Percentiles rank a stretch among this genome's conserved stretches.
Conservation (phyloP, 2,113 vertebrate genomes). For the Leptocoma aspasia region DNA sequence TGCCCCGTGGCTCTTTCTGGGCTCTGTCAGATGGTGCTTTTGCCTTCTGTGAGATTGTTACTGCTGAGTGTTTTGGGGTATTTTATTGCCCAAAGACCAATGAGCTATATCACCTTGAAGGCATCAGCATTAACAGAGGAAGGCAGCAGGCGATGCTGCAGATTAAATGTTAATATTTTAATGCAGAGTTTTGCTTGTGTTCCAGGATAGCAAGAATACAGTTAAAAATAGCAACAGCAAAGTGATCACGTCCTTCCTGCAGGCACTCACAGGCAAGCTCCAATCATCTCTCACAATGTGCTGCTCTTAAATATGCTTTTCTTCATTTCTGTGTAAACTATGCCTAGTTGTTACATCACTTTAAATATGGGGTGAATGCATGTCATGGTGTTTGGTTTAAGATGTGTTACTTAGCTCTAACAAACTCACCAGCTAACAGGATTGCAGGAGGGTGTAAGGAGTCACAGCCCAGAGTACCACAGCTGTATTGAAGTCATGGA, state of each 20-base stretch:
- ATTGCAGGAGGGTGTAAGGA: neutral
- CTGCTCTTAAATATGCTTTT: neutral
- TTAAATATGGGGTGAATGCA: neutral
- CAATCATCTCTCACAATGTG: too few species aligned
- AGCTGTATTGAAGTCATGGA: neutral
- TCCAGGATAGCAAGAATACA: neutral
- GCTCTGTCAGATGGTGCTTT: constrained; percentile 47
- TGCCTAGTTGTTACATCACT: rapidly evolving
- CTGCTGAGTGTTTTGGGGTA: neutral
- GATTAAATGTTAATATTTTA: neutral
- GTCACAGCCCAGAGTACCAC: neutral
- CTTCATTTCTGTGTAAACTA: neutral
- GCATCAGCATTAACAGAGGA: neutral
- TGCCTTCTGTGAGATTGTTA: neutral
- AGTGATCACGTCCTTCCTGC: neutral
- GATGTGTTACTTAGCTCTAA: neutral
- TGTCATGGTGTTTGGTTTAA: neutral
- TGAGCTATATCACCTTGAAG: neutral
- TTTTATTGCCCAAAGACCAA: neutral
- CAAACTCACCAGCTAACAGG: neutral
- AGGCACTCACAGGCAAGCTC: neutral
- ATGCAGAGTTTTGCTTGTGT: neutral
- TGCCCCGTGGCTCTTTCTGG: neutral
- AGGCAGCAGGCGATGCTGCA: neutral
- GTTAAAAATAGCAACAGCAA: neutral